These are phyloP conservation scores for Dipodomys stephensi DNA, from an alignment of 2,113 vertebrate genomes.

Conservation along the genomic window DNA sequence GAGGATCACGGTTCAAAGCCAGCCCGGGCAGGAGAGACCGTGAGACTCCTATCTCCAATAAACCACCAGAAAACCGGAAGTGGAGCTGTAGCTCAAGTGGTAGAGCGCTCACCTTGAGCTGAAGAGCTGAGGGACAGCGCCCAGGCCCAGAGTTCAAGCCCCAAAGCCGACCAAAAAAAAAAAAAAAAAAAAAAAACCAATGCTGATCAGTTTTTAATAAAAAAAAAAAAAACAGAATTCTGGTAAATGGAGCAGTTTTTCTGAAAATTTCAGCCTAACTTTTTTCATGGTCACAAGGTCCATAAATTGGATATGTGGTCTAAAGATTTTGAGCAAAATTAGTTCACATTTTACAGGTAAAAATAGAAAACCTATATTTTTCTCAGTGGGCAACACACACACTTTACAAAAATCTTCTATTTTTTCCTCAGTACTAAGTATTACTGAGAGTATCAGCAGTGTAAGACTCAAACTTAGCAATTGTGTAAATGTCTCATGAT, in stretches of 20 bases:
- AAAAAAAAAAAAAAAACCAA: too few species aligned
- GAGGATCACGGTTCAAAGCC: too few species aligned
- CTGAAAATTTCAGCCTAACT: slow-evolving; percentile 57
- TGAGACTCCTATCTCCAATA: too few species aligned
- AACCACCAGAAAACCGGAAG: too few species aligned
- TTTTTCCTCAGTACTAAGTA: neutral
- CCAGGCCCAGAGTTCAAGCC: too few species aligned
- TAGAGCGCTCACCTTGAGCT: too few species aligned
- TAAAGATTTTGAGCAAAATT: slow-evolving; percentile 57
- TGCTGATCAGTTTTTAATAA: slow-evolving; percentile 63
- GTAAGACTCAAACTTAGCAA: slow-evolving; percentile 77
- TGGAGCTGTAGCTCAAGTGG: too few species aligned
- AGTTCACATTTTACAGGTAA: slow-evolving; percentile 51
- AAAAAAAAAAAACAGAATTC: slow-evolving; percentile 47
- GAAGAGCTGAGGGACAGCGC: too few species aligned
- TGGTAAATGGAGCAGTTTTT: slow-evolving; percentile 56
- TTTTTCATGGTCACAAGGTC: slow-evolving; percentile 61
- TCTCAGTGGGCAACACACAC: slow-evolving; percentile 1
- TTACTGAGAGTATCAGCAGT: slow-evolving; percentile 74
- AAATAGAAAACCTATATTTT: slow-evolving; percentile 48
- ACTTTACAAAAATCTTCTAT: slow-evolving; percentile 52
- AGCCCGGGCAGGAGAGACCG: too few species aligned
- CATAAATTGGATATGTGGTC: slow-evolving; percentile 42
- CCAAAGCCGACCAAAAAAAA: too few species aligned
- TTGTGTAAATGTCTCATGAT: slow-evolving; percentile 65